These are phyloP conservation scores for Apus apus DNA, from an alignment of 2,113 vertebrate species.

Conservation along the genomic window DNA sequence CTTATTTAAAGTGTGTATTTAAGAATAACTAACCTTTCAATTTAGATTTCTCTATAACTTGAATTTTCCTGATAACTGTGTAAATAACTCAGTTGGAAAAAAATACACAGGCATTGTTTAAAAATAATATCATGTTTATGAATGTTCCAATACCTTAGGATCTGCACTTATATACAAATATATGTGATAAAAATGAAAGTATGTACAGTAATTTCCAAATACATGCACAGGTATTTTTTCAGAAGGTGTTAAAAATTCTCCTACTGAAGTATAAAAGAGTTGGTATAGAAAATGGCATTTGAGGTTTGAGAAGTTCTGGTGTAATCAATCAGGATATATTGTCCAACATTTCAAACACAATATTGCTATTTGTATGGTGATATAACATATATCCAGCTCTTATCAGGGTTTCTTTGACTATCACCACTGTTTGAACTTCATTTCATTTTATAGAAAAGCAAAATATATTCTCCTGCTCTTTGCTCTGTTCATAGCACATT, in stretches of 20 bases:
- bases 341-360: not conserved
- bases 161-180: not conserved
- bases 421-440: not conserved
- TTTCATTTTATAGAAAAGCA: not conserved
- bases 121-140: not conserved
- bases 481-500: not conserved
- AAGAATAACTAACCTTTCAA: not conserved
- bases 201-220: not conserved
- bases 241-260: not conserved
- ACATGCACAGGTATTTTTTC: not conserved
- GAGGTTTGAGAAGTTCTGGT: not conserved
- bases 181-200: not conserved
- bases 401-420: not conserved
- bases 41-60: not conserved
- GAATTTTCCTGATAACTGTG: not conserved
- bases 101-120: not conserved
- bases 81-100: not conserved
- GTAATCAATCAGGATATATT: not conserved
- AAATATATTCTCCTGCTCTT: not conserved
- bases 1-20: not conserved
- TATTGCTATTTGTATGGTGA: not conserved
- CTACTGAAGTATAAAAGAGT: fast-evolving
- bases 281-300: not conserved
- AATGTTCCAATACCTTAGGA: not conserved
- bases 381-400: not conserved